These are phyloP conservation scores for Conger conger DNA, from an alignment of 2,113 vertebrate species.

Conservation along the genomic window DNA sequence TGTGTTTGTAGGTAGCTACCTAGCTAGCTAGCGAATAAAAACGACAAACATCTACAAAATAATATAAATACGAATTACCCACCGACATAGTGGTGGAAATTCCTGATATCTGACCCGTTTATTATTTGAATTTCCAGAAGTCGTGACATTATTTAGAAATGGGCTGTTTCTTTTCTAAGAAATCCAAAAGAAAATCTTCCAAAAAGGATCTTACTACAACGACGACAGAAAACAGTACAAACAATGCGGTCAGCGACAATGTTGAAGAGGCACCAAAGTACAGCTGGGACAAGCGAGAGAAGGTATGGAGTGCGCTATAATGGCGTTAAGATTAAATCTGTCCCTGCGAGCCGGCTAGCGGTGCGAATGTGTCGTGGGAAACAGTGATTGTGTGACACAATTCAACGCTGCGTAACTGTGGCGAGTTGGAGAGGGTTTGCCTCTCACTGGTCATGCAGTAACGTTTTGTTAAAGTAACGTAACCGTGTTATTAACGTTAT, in stretches of 20 bases:
- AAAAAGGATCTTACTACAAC: conserved; percentile 56
- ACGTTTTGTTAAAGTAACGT: too few species aligned
- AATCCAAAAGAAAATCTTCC: conserved; percentile 69
- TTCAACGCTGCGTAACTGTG: not conserved
- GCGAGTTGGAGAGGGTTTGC: not conserved
- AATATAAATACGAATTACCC: not conserved
- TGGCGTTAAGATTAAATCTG: not conserved
- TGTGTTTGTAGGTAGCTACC: not conserved
- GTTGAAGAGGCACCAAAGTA: conserved; percentile 72
- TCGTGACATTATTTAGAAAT: conserved; percentile 45
- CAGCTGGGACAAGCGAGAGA: conserved; percentile 80
- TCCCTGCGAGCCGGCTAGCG: not conserved
- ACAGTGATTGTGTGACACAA: not conserved
- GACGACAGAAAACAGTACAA: conserved; percentile 46
- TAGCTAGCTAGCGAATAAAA: too few species aligned
- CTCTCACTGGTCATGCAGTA: too few species aligned
- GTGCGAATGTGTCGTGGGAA: not conserved
- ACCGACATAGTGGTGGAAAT: not conserved
- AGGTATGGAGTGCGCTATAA: conserved; percentile 54
- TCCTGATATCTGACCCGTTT: not conserved
- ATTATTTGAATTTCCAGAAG: not conserved
- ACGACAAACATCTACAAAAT: not conserved
- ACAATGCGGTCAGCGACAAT: conserved; percentile 58
- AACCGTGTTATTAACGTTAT: not conserved
- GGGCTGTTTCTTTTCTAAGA: conserved; percentile 78